Evolutionary conservation across 2,113 vertebrate species (phyloP), one percentile per base, ranked within the genome.

Genomic region (Microcebus jonahi): DNA sequence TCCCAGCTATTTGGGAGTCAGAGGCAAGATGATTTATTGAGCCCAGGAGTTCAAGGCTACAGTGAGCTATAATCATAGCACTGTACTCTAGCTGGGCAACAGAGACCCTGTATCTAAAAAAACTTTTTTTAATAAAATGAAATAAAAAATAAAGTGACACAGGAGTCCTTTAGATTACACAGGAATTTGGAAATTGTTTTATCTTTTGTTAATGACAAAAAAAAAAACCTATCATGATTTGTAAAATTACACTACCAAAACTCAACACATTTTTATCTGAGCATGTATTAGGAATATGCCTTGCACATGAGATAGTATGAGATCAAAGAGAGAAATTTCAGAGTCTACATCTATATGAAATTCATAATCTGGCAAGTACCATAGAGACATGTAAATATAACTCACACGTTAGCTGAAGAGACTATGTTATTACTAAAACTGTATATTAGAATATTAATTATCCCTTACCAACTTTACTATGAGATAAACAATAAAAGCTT

Each of bases 401-500:
- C 20, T 90, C 57, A 77, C 10, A 92, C 20, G 36, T 68, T 53
- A 83, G 53, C 36, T 88, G 67, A 80, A 90, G 82, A 82, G 29
- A 13, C 25, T 70, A 53, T 76, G 39, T 48, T 79, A 82, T 86
- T 82, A 81, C 42, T 68, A 34, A 83, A 86, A 91, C 68, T 93
- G 17, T 70, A 25, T 71, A 94, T 85, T 50, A 68, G 55, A 89
- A 95, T 71, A 73, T 45, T 96, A 91, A 91, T 68, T 59, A 94
- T 42, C 27, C 29, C 17, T 96, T 34, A 92, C 0, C 39, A 73
- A 91, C 34, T 92, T 89, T 67, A 96, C 42, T 75, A 15, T 81
- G 67, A 96, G 71, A 61, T 83, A 96, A 95, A 85, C 5, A n/a
- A 84, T 83, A 86, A 86, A 81, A 77, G 81, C n/a, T 90, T 94